These are phyloP conservation scores for Sebastes kiyomatsui DNA, from an alignment of 2,797 vertebrate species.

Conservation along the genomic window DNA sequence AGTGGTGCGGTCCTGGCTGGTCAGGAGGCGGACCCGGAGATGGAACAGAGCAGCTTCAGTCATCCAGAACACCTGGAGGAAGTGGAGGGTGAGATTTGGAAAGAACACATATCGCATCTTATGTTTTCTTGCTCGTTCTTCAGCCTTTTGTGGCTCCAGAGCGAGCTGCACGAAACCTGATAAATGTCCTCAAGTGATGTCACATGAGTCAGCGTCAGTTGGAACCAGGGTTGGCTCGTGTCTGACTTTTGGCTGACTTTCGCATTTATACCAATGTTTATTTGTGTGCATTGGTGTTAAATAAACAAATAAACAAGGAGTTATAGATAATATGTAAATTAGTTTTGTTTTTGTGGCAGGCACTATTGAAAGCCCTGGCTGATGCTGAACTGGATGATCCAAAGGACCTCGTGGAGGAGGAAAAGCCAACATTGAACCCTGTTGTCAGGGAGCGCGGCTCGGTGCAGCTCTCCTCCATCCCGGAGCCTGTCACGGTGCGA, in stretches of 20 bases:
- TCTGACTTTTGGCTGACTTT: no score
- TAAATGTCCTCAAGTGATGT: background rate
- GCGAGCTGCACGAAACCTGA: background rate
- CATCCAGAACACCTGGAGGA: constrained; percentile 88
- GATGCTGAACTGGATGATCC: constrained; percentile 89
- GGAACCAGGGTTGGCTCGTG: no score
- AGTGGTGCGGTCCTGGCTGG: constrained; percentile 90
- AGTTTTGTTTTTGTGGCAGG: constrained; percentile 66
- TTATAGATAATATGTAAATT: background rate
- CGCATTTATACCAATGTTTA: no score
- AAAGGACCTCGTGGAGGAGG: constrained; percentile 71
- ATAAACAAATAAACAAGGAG: background rate
- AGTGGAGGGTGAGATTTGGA: constrained; percentile 86
- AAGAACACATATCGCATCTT: background rate
- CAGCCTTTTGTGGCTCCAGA: background rate
- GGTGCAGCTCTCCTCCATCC: constrained; percentile 74
- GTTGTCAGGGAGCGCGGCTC: constrained; percentile 61
- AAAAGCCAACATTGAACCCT: constrained; percentile 37
- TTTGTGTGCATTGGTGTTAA: background rate
- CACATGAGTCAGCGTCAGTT: background rate
- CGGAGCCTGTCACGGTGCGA: constrained; percentile 72
- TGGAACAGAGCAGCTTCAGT: constrained; percentile 82
- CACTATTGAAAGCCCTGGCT: constrained; percentile 82
- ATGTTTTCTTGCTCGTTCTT: background rate
- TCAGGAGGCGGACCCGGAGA: constrained; percentile 82